Conservation (phyloP, 2,113 vertebrate species). For the Chionodraco myersi region DNA sequence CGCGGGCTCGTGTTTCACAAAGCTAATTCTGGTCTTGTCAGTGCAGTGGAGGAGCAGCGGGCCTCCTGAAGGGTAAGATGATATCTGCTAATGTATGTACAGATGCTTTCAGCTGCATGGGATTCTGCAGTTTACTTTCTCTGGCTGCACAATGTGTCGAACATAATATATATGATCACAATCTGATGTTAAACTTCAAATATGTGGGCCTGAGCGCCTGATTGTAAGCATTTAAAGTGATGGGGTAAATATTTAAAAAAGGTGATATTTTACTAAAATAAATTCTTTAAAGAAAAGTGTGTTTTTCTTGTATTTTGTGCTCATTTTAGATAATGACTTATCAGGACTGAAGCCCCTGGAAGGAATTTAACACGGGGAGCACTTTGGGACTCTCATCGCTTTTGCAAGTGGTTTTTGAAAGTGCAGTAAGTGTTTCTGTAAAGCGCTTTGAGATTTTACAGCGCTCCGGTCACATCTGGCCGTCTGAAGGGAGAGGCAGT, state of each 20-base stretch:
- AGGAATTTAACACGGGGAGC: slow-evolving; percentile 20
- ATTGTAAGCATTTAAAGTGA: not conserved
- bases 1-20: slow-evolving; percentile 37
- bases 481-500: slow-evolving; percentile 61
- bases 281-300: not conserved
- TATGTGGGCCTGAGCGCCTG: not conserved
- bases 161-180: slow-evolving; percentile 4
- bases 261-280: slow-evolving; percentile 49
- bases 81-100: slow-evolving; percentile 47
- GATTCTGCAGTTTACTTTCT: not conserved
- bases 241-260: slow-evolving; percentile 14
- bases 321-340: not conserved
- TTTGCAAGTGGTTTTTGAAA: slow-evolving; percentile 33
- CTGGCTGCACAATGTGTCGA: not conserved
- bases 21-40: slow-evolving; percentile 12
- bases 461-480: slow-evolving; percentile 70
- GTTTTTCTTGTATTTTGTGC: not conserved
- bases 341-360: slow-evolving; percentile 2
- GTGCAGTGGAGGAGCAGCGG: slow-evolving; percentile 25
- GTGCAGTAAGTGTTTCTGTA: slow-evolving; percentile 68
- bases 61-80: slow-evolving; percentile 51
- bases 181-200: not conserved
- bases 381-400: slow-evolving; percentile 7
- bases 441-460: slow-evolving; percentile 64
- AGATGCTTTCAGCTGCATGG: slow-evolving; percentile 20